These are phyloP conservation scores for Brevimyrus niger DNA, from an alignment of 2,113 vertebrate species.

Conservation along the genomic window DNA sequence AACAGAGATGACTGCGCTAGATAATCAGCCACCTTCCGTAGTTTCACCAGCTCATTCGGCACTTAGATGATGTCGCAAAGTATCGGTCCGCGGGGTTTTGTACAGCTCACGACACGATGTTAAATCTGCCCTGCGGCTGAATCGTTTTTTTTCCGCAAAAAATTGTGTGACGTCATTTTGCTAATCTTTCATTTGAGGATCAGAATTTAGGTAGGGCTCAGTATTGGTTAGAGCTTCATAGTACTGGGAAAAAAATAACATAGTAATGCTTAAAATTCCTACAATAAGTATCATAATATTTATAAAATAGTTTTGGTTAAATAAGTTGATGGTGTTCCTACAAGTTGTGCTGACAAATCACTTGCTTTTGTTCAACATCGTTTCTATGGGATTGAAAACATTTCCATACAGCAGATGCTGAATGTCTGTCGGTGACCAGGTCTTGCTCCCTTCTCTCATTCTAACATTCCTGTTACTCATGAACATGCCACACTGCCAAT, in stretches of 20 bases:
- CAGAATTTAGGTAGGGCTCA: neutral
- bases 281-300: neutral
- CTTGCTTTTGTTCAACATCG: no score
- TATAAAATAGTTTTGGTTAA: neutral
- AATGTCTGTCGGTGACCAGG: neutral
- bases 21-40: neutral
- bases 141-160: neutral
- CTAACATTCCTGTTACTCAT: neutral
- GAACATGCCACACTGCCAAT: neutral
- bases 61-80: neutral
- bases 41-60: neutral
- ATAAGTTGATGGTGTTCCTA: neutral
- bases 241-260: neutral
- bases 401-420: neutral
- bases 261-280: neutral
- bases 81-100: neutral
- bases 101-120: neutral
- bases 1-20: neutral
- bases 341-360: neutral
- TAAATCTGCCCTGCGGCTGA: neutral
- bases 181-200: neutral
- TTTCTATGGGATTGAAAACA: neutral
- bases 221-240: neutral
- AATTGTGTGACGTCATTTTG: neutral
- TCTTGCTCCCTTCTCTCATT: neutral